Conservation (phyloP, 2,797 vertebrate genomes). For the Schizopygopsis pylzovi region DNA sequence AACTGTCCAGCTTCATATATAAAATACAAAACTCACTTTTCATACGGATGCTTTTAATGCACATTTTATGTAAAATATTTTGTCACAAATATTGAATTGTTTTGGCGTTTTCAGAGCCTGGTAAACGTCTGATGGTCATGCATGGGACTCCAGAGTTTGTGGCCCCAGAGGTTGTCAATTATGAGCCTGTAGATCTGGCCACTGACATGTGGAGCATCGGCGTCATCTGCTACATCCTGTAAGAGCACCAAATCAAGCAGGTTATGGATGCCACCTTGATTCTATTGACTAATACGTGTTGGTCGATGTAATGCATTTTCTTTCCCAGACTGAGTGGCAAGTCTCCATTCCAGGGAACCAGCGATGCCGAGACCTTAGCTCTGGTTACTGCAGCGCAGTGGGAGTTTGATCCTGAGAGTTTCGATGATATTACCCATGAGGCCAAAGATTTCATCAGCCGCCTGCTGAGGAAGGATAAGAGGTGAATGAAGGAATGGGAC, state of each 20-base stretch:
- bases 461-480: constrained; percentile 80
- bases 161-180: constrained; percentile 87
- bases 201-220: constrained; percentile 91
- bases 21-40: background rate
- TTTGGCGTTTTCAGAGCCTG: constrained; percentile 69
- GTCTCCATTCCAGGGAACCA: constrained; percentile 88
- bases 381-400: constrained; percentile 80
- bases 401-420: constrained; percentile 83
- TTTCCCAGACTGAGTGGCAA: constrained; percentile 84
- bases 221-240: constrained; percentile 90
- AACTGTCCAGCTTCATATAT: background rate
- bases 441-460: constrained; percentile 86
- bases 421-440: constrained; percentile 82
- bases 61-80: background rate
- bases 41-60: background rate
- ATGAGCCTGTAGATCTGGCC: constrained; percentile 79
- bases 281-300: background rate
- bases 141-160: constrained; percentile 89
- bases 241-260: constrained; percentile 59
- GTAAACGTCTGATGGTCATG: constrained; percentile 78
- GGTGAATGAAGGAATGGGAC: constrained; percentile 66
- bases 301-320: background rate
- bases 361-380: constrained; percentile 79
- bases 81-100: too few species aligned
- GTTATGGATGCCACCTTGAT: constrained; percentile 54